A percentile compares a stretch with the other conserved stretches of the same genome.
phyloP scores from a whole-genome alignment of 2,888 invertebrate genomes.

The Slavum lentiscoides region DNA sequence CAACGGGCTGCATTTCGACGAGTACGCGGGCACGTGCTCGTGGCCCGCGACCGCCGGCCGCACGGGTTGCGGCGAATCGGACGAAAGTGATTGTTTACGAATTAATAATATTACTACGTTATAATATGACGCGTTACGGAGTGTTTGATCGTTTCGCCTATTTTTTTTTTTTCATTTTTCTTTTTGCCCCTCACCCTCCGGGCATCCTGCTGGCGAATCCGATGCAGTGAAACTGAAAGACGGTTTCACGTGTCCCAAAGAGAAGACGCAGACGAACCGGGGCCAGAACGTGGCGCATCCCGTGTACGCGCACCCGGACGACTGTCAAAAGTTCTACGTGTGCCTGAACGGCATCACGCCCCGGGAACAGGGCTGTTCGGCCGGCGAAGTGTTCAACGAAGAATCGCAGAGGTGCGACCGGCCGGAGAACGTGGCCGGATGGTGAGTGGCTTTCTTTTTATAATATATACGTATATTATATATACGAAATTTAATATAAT shows the following conservation, averaged over 20 bases:
- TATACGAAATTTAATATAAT: too few relatives aligned
- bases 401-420: slow-evolving; percentile 81
- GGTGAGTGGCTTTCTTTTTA: slow-evolving; percentile 64
- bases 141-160: too few relatives aligned
- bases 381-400: slow-evolving; percentile 90
- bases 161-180: neutral
- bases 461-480: too few relatives aligned
- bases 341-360: slow-evolving; percentile 84
- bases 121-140: too few relatives aligned
- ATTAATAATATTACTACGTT: too few relatives aligned
- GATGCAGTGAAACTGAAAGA: slow-evolving; percentile 77
- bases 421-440: slow-evolving; percentile 88
- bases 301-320: slow-evolving; percentile 80
- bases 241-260: slow-evolving; percentile 83
- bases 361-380: slow-evolving; percentile 82
- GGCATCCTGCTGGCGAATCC: neutral
- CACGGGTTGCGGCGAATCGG: slow-evolving; percentile 68
- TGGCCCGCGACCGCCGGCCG: slow-evolving; percentile 84
- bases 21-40: slow-evolving; percentile 84
- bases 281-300: slow-evolving; percentile 81
- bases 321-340: slow-evolving; percentile 91
- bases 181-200: too few relatives aligned
- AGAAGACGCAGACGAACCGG: slow-evolving; percentile 67
- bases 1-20: slow-evolving; percentile 87
- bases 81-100: slow-evolving; percentile 60